These are phyloP conservation scores for Gobius niger DNA, from an alignment of 2,113 vertebrate species.

Conservation along the genomic window DNA sequence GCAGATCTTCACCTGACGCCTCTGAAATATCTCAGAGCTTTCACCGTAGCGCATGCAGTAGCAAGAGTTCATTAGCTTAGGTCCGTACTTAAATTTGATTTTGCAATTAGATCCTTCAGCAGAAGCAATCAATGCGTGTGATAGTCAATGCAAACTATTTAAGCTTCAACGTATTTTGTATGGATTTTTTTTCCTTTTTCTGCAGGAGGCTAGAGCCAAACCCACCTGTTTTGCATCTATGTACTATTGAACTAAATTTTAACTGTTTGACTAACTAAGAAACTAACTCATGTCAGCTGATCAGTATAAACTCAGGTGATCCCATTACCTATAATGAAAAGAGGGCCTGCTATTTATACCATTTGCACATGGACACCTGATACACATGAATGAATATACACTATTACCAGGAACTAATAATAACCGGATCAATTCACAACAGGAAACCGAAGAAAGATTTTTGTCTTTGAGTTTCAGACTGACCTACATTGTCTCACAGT, in stretches of 20 bases:
- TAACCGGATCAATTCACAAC: slow-evolving; percentile 8
- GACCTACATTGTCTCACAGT: slow-evolving; percentile 32
- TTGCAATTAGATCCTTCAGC: background rate
- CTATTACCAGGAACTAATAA: slow-evolving; percentile 7
- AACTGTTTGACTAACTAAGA: no score
- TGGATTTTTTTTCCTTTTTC: background rate
- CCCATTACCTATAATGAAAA: background rate
- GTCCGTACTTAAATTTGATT: background rate
- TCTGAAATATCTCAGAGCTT: background rate
- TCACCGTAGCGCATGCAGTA: background rate
- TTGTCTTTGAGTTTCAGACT: slow-evolving; percentile 7
- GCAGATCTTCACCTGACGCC: background rate
- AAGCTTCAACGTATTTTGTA: background rate
- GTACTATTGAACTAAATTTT: no score
- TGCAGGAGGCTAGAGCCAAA: background rate
- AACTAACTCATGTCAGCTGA: no score
- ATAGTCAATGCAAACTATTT: background rate
- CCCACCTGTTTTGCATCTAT: background rate
- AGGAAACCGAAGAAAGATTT: slow-evolving; percentile 17
- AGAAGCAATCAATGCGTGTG: background rate
- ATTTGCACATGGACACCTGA: background rate
- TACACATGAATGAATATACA: background rate
- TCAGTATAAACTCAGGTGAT: no score
- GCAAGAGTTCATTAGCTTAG: background rate
- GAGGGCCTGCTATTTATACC: background rate